Percentiles rank a stretch among this genome's conserved stretches.
Evolutionary conservation across 23 tunicate species (phyloP).

Genomic region (Ciona savignyi): DNA sequence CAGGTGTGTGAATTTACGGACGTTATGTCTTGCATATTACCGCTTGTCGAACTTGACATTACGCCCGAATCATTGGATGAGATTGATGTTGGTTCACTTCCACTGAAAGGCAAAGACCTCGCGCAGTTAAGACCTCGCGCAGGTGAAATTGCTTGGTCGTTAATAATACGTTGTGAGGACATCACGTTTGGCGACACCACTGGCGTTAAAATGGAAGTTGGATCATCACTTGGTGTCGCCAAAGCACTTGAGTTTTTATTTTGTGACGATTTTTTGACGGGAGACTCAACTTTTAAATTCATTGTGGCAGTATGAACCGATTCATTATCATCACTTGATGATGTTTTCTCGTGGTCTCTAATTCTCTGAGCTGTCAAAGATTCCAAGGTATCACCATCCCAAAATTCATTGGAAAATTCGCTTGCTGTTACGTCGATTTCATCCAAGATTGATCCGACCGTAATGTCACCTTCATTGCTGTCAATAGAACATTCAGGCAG

Average conservation of each 20-base stretch:
- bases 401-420: slow-evolving; percentile 12
- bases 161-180: background rate
- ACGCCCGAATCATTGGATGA: slow-evolving; percentile 18
- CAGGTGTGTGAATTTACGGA: background rate
- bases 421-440: slow-evolving; percentile 1
- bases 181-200: background rate
- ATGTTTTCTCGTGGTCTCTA: background rate
- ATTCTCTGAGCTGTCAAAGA: too few relatives aligned
- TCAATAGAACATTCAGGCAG: background rate
- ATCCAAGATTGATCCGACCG: slow-evolving; percentile 14
- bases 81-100: slow-evolving; percentile 8
- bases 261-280: background rate
- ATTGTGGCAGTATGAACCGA: background rate
- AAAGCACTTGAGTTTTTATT: background rate
- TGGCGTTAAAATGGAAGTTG: background rate
- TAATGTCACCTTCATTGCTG: slow-evolving; percentile 14
- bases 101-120: background rate
- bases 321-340: slow-evolving; percentile 4
- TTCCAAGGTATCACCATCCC: slow-evolving; percentile 19
- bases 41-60: background rate
- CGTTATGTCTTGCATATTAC: background rate
- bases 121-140: background rate
- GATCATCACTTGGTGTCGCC: background rate
- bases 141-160: background rate
- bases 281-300: background rate